Evolutionary conservation across 2,888 invertebrate species (phyloP), one percentile per base, ranked within the genome.

Genomic region (Conus canariensis): DNA sequence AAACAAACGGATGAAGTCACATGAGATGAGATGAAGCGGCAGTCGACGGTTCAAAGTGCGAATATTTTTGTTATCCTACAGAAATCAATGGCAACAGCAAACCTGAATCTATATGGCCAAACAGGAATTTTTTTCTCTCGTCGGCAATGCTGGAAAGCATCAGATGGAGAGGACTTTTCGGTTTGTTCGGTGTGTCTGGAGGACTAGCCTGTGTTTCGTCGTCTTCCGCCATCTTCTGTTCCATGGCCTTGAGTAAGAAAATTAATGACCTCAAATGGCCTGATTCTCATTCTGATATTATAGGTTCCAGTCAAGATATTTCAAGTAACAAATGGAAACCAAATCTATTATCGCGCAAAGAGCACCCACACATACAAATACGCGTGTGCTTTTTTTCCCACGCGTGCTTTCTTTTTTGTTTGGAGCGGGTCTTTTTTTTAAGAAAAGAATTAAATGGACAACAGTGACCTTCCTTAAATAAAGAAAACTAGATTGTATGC

Each of bases 181-280:
- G 92, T 91, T 82, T 92, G 90, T 59, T 87, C 30, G 87, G 91
- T 60, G 85, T 30, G 80, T 80, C 90, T 58, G 90, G 87, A 30
- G 86, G 70, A 59, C 67, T 60, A 10, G 90, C 25, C 74, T 90
- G 86, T 22, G 89, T 58, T 56, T 91, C 92, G 19, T 92, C 93
- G 90, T 93, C 94, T 90, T 94, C 94, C 91, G 94, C 93, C 94
- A 94, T 94, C 82, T 90, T 90, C 60, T 45, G 60, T 88, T 77
- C 58, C 80, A 64, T 88, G 60, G 58, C 60, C 60, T 64, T 16
- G 1, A 64, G 16, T 64, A 64, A 64, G 16, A 64, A 64, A 14
- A 64, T 64, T 59, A 86, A 86, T 86, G 86, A 45, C 22, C 19
- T 64, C 64, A 86, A 64, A 86, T n/a, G 67, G 86, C 22, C 30